Base-by-base conservation (phyloP, 1,140 invertebrate genomes). In the Eufriesea mexicana region DNA sequence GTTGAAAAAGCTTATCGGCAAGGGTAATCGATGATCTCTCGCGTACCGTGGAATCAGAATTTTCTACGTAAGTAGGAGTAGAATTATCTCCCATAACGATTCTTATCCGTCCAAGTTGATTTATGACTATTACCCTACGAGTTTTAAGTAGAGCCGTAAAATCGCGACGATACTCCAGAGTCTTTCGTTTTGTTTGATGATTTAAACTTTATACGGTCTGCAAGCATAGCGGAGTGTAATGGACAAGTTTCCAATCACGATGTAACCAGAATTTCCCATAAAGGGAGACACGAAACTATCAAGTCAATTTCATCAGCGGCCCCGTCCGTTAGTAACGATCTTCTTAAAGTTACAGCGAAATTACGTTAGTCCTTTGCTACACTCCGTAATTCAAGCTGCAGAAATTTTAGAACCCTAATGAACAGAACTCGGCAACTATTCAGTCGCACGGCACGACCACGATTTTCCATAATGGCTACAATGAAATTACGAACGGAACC, bases 191-290 rank as follows among this genome's bases (percentile, higher is more conserved):
- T 14, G 6, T 47, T 68, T 49, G 23, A 1, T 25, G n/a, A 47
- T 68, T 25, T 23, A 14, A 66, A 66, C 42, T 66, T 66, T 66
- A 62, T 35, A 18, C 45, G 18, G 5, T 49, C 16, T 18, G 23
- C 7, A 10, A 68, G 23, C n/a, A 23, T 47, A 16, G 8, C 23
- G 14, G 10, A 47, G 14, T 16, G 45, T 45, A 68, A 45, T 49
- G 23, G 42, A 68, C 8, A 68, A 68, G 23, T 68, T 68, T 68
- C 49, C 66, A 68, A 68, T 68, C 66, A 25, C 66, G n/a, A 47
- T 68, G n/a, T 47, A 49, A 68, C n/a, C 64, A 45, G 42, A 66
- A 45, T 42, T 45, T n/a, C 42, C 10, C n/a, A 68, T 68, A 68
- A 68, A 68, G 2, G 66, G 45, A 25, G 66, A 49, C 42, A 49